Percentiles rank a stretch among this genome's conserved stretches.
Conservation (phyloP, 2,888 invertebrate species). For the Heteromurus nitidus region DNA sequence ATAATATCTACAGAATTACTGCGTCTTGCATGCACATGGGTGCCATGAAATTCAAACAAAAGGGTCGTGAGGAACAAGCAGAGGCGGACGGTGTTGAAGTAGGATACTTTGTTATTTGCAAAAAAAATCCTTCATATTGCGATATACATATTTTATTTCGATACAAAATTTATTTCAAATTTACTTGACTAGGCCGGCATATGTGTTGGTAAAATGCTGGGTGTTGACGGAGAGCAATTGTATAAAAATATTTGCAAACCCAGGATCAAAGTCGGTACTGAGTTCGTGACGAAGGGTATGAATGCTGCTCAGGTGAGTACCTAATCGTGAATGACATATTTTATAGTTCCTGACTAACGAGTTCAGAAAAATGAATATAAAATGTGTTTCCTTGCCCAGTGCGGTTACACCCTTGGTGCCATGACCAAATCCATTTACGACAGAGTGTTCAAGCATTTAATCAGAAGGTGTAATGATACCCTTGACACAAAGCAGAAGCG, state of each 20-base stretch:
- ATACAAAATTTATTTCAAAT: neutral
- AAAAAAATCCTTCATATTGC: neutral
- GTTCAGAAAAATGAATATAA: neutral
- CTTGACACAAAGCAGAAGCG: slow-evolving; percentile 78
- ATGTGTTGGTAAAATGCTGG: slow-evolving; percentile 76
- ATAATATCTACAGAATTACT: slow-evolving; percentile 75
- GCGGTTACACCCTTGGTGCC: slow-evolving; percentile 75
- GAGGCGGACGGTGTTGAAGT: slow-evolving; percentile 63
- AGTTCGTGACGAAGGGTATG: slow-evolving; percentile 77
- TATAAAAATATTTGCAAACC: slow-evolving; percentile 76
- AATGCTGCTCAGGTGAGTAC: slow-evolving; percentile 74
- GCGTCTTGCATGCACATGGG: slow-evolving; percentile 71
- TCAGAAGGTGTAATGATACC: slow-evolving; percentile 78
- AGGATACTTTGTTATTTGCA: too few species aligned
- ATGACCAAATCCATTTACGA: slow-evolving; percentile 76
- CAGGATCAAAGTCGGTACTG: slow-evolving; percentile 77
- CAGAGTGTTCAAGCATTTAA: slow-evolving; percentile 77
- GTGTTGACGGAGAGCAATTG: slow-evolving; percentile 77
- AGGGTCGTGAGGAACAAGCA: slow-evolving; percentile 76
- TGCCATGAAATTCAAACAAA: slow-evolving; percentile 81
- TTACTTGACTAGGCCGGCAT: slow-evolving; percentile 44
- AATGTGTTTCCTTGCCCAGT: slow-evolving; percentile 67
- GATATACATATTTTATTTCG: neutral
- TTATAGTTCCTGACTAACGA: too few species aligned
- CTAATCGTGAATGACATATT: neutral